These are phyloP conservation scores for Neopelma chrysocephalum DNA, from an alignment of 2,797 vertebrate species.

Conservation along the genomic window DNA sequence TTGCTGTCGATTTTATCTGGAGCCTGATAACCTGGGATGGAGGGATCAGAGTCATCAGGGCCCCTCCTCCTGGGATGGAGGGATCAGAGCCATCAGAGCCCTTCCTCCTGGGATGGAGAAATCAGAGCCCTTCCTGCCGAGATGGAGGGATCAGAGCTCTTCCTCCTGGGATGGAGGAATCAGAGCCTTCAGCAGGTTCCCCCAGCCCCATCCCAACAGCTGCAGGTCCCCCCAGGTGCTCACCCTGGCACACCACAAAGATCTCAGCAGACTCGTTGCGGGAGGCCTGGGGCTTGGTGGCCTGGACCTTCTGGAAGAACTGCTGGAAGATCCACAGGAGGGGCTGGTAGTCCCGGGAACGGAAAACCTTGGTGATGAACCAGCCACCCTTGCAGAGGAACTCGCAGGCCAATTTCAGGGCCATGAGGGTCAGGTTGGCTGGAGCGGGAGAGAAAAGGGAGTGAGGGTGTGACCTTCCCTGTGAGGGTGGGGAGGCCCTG, in stretches of 20 bases:
- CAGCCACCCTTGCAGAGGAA: constrained; percentile 91
- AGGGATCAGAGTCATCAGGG: background rate
- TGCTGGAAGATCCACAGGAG: constrained; percentile 98
- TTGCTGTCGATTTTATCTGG: constrained; percentile 95
- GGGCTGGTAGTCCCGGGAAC: constrained; percentile 95
- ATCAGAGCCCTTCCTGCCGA: background rate
- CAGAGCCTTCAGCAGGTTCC: background rate
- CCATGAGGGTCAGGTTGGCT: constrained; percentile 94
- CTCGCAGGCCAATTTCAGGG: constrained; percentile 91
- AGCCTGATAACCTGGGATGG: constrained; percentile 85
- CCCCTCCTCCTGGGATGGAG: background rate
- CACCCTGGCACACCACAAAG: constrained; percentile 96
- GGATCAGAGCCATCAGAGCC: background rate
- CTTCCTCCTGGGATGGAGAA: background rate
- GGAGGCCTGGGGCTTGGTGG: constrained; percentile 96
- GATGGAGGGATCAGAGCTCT: background rate
- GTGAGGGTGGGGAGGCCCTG: background rate
- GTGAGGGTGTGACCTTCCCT: background rate
- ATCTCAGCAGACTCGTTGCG: constrained; percentile 96
- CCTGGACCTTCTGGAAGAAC: constrained; percentile 93
- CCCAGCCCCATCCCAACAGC: background rate
- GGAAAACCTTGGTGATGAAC: constrained; percentile 97
- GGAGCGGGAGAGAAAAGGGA: background rate
- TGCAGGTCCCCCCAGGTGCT: background rate
- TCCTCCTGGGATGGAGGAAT: constrained; percentile 67